Evolutionary conservation across 2,113 vertebrate genomes (phyloP).

Genomic region (Burhinus bistriatus): DNA sequence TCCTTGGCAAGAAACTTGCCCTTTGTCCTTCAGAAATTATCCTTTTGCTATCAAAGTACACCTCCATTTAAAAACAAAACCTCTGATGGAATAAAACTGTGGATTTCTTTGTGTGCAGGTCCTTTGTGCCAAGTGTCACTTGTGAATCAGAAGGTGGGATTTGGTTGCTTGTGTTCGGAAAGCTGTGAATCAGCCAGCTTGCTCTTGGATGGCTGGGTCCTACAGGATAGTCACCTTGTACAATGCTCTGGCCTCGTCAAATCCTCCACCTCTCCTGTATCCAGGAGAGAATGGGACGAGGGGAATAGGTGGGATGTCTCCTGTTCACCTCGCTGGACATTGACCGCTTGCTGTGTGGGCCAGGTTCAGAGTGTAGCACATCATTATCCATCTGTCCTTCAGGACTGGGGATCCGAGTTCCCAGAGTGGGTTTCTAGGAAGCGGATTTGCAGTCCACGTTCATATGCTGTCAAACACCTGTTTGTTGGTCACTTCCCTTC

Average conservation of each 20-base stretch:
- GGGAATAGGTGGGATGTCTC: not conserved
- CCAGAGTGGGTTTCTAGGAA: rapidly evolving
- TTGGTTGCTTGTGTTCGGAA: not conserved
- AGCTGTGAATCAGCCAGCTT: not conserved
- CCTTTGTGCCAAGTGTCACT: not conserved
- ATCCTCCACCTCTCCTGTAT: rapidly evolving
- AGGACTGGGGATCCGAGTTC: not conserved
- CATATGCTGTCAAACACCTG: rapidly evolving
- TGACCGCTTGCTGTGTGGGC: not conserved
- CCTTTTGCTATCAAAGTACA: not conserved
- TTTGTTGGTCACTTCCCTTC: not conserved
- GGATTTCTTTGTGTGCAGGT: not conserved
- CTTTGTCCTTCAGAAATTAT: not conserved
- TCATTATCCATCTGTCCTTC: not conserved
- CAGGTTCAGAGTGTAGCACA: not conserved
- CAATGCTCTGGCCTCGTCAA: not conserved
- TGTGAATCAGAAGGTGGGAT: not conserved
- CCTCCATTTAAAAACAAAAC: not conserved
- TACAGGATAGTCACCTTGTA: rapidly evolving
- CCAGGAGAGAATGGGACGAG: not conserved
- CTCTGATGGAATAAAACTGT: not conserved
- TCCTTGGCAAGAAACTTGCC: not conserved
- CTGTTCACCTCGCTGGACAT: not conserved
- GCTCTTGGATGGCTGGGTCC: not conserved
- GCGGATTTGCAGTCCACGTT: rapidly evolving